phyloP scores from a whole-genome alignment of 2,888 invertebrate species.

The Colostygia pectinataria region DNA sequence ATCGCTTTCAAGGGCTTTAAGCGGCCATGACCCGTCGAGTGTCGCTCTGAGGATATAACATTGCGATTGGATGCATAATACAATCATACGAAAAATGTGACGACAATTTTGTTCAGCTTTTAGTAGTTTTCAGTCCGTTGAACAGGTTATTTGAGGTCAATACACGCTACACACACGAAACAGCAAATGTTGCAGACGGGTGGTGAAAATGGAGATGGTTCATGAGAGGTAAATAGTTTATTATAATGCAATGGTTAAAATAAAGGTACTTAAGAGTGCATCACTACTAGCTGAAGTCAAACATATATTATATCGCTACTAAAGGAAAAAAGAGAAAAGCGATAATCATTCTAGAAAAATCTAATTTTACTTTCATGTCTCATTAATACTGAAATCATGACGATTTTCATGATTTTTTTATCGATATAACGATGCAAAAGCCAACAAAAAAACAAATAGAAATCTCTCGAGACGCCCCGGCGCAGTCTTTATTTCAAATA shows the following conservation, averaged over 20 bases:
- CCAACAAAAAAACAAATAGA: no score
- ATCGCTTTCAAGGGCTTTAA: slow-evolving; percentile 80
- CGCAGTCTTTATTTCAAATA: background rate
- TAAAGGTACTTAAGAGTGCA: no score
- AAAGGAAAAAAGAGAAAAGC: no score
- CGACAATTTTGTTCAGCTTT: slow-evolving; percentile 38
- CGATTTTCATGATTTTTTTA: no score
- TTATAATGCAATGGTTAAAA: background rate
- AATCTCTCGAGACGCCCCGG: no score
- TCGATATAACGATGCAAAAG: no score
- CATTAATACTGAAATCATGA: no score
- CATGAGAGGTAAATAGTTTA: background rate
- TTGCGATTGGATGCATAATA: slow-evolving; percentile 59
- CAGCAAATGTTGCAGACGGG: slow-evolving; percentile 9
- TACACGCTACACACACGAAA: slow-evolving; percentile 12
- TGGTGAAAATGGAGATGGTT: slow-evolving; percentile 6
- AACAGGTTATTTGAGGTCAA: slow-evolving; percentile 33
- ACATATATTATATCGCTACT: no score
- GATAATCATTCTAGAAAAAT: no score
- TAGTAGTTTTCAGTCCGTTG: slow-evolving; percentile 44
- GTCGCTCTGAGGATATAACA: slow-evolving; percentile 53
- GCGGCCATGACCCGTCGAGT: slow-evolving; percentile 79
- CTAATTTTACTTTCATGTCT: no score
- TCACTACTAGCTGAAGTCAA: no score
- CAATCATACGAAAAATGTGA: slow-evolving; percentile 35